phyloP scores from a whole-genome alignment of 2,113 vertebrate species.

The Ascaphus truei region DNA sequence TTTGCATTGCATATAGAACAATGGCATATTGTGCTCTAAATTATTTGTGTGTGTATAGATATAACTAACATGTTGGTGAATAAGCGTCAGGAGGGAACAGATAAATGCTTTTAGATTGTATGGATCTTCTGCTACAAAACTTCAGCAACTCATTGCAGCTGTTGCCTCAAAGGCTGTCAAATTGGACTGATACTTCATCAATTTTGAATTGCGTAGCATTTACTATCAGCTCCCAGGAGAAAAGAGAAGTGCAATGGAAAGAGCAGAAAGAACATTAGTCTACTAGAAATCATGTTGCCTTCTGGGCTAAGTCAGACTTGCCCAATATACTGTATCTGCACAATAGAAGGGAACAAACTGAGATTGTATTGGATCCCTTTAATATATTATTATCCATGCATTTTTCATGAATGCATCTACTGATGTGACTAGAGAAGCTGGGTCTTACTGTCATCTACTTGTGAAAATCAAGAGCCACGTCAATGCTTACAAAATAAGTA shows the following conservation, averaged over 20 bases:
- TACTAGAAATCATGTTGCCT: conserved; percentile 44
- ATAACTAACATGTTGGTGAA: too few relatives aligned
- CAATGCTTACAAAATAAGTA: conserved; percentile 58
- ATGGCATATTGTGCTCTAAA: too few relatives aligned
- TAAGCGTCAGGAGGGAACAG: too few relatives aligned
- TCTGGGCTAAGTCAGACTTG: conserved; percentile 34
- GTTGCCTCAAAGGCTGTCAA: conserved; percentile 57
- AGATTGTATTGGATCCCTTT: conserved; percentile 43
- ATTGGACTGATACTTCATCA: conserved; percentile 62
- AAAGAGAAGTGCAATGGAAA: conserved; percentile 46
- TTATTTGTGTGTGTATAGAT: too few relatives aligned
- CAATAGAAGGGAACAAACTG: conserved; percentile 37
- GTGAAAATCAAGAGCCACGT: conserved; percentile 53
- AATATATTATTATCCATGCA: conserved; percentile 64
- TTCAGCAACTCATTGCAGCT: conserved; percentile 48
- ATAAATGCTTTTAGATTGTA: too few relatives aligned
- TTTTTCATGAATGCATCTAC: conserved; percentile 89
- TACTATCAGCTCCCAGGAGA: conserved; percentile 51
- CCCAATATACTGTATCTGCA: conserved; percentile 25
- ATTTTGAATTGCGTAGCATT: conserved; percentile 54
- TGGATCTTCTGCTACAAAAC: too few relatives aligned
- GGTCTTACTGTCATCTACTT: conserved; percentile 57
- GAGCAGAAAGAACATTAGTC: conserved; percentile 44
- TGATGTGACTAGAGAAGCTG: conserved; percentile 56
- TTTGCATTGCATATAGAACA: too few relatives aligned